These are phyloP conservation scores for Scaptodrosophila latifasciaeformis DNA, from an alignment of 2,888 invertebrate genomes.

Conservation along the genomic window DNA sequence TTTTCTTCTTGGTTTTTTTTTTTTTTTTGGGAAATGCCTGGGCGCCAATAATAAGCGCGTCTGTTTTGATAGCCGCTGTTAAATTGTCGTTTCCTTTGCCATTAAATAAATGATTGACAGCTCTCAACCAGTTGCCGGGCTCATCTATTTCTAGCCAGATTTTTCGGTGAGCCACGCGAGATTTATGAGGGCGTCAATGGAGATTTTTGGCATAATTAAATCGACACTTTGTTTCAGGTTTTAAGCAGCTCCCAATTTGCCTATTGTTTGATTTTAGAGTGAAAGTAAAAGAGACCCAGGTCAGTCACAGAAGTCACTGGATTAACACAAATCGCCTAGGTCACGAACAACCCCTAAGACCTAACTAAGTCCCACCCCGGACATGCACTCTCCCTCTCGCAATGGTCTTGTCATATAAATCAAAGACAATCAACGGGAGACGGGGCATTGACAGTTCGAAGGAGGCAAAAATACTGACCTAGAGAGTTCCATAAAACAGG, in stretches of 20 bases:
- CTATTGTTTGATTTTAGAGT: not conserved
- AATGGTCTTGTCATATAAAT: constrained; percentile 59
- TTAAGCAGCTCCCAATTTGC: no score
- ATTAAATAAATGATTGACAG: constrained; percentile 47
- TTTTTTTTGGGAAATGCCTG: no score
- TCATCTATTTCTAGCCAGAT: no score
- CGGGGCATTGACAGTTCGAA: constrained; percentile 18
- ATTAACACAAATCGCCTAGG: constrained; percentile 36
- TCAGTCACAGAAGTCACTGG: constrained; percentile 36
- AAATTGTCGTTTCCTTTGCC: constrained; percentile 53
- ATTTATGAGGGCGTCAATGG: constrained; percentile 57
- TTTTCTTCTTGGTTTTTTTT: no score
- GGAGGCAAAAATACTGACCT: constrained; percentile 9
- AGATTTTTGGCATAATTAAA: constrained; percentile 55
- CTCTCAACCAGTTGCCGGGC: constrained; percentile 46
- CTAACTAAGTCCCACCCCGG: constrained; percentile 18
- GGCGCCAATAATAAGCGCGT: not conserved
- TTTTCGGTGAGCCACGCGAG: constrained; percentile 22
- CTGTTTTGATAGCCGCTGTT: constrained; percentile 36
- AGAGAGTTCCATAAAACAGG: constrained; percentile 4
- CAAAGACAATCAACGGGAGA: constrained; percentile 64
- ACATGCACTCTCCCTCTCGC: constrained; percentile 8
- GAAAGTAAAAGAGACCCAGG: not conserved
- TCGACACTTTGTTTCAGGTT: constrained; percentile 7
- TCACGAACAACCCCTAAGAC: not conserved